Percentiles rank a stretch among this genome's conserved stretches.
These are phyloP conservation scores for Prosopocoilus inquinatus DNA, from an alignment of 2,888 invertebrate species.

Conservation along the genomic window DNA sequence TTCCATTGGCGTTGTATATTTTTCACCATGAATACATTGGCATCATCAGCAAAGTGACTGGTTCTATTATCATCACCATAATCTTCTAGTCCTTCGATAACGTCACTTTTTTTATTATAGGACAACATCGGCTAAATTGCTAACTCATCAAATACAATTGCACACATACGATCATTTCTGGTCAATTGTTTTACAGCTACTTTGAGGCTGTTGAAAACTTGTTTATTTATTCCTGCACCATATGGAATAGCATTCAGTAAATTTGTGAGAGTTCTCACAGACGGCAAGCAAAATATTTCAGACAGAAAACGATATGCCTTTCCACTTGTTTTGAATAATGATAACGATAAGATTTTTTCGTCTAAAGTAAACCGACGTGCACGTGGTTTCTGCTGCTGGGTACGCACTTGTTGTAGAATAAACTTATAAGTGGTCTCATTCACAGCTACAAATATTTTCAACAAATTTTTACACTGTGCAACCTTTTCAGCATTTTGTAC, in stretches of 20 bases:
- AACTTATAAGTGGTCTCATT: too few relatives aligned
- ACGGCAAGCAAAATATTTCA: too few relatives aligned
- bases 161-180: conserved; percentile 1
- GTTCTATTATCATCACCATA: not conserved
- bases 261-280: not conserved
- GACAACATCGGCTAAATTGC: not conserved
- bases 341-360: conserved; percentile 23
- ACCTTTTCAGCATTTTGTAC: too few relatives aligned
- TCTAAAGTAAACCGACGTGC: conserved; percentile 23
- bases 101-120: conserved; percentile 12
- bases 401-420: too few relatives aligned
- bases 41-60: conserved; percentile 10
- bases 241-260: conserved; percentile 10
- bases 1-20: conserved; percentile 18
- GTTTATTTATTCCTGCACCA: conserved; percentile 11
- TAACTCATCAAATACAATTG: conserved; percentile 19
- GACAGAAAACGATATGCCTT: too few relatives aligned
- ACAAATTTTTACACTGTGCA: too few relatives aligned
- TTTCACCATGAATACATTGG: conserved; percentile 18
- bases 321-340: too few relatives aligned
- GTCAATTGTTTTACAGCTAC: not conserved
- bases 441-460: too few relatives aligned
- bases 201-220: conserved; percentile 5
- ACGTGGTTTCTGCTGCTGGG: too few relatives aligned
- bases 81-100: conserved; percentile 12